Percentiles rank a stretch among this genome's conserved stretches.
Conservation (phyloP, 2,113 vertebrate genomes). For the Pipra filicauda region DNA sequence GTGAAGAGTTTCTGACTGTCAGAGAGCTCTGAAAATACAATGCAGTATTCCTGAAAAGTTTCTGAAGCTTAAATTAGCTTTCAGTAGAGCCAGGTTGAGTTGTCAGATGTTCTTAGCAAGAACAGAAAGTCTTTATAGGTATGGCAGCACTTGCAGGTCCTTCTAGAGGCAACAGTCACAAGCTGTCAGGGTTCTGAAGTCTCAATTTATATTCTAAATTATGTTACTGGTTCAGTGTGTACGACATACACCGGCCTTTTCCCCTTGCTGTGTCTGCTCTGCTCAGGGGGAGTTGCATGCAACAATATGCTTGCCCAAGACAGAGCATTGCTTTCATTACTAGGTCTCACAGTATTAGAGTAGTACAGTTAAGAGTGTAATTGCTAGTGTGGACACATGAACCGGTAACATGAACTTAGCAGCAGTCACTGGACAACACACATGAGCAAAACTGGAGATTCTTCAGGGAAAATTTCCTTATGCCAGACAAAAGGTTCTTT, state of each 20-base stretch:
- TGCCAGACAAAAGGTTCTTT: not conserved
- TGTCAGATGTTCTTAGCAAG: conserved; percentile 1
- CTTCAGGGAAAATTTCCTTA: not conserved
- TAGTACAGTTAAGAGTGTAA: not conserved
- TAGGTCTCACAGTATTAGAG: not conserved
- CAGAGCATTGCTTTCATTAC: not conserved
- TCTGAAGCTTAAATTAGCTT: conserved; percentile 19
- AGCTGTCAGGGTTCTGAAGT: not conserved
- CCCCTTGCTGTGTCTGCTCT: not conserved
- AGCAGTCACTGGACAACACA: not conserved
- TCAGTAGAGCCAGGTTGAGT: not conserved
- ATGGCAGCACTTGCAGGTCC: not conserved
- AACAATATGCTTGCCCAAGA: not conserved
- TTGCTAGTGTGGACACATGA: not conserved
- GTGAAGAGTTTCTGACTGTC: conserved; percentile 6
- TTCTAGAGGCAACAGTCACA: not conserved
- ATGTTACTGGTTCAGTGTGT: not conserved
- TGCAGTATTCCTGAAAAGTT: not conserved
- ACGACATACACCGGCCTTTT: not conserved
- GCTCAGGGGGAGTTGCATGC: not conserved
- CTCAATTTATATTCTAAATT: conserved; percentile 4
- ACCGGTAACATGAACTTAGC: not conserved
- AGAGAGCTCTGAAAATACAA: not conserved
- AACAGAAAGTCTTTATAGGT: not conserved
- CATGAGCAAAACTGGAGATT: not conserved